Percentiles rank a stretch among this genome's conserved stretches.
Evolutionary conservation across 23 tunicate species (phyloP).

Genomic region (Ciona savignyi): DNA sequence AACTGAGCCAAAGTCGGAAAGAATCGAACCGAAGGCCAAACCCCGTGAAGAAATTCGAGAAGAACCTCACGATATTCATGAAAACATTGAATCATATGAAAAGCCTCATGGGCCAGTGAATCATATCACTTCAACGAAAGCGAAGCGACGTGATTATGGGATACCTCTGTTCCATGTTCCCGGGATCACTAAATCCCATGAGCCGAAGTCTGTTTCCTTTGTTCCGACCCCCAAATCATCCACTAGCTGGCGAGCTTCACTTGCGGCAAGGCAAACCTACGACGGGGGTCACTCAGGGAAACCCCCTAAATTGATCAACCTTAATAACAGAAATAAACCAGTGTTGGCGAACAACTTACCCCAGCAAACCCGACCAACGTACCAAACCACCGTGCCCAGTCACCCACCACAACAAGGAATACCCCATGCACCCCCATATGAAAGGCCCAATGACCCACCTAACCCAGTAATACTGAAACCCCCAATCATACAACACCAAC

Average conservation of each 20-base stretch:
- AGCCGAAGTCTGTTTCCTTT: conserved; percentile 22
- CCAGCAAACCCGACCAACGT: not conserved
- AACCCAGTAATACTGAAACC: not conserved
- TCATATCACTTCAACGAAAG: not conserved
- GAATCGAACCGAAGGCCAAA: not conserved
- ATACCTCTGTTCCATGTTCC: conserved; percentile 59
- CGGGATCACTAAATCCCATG: conserved; percentile 48
- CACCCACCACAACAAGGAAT: not conserved
- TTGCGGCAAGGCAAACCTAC: conserved; percentile 5
- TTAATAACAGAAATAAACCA: not conserved
- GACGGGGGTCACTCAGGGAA: not conserved
- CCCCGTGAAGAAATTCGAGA: not conserved
- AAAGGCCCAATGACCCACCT: not conserved
- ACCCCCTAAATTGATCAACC: conserved; percentile 11
- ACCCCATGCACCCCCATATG: not conserved
- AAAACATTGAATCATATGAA: not conserved
- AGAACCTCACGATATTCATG: not conserved
- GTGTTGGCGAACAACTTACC: not conserved
- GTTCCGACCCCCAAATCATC: conserved; percentile 21
- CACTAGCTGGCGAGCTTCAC: conserved; percentile 41
- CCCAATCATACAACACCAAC: conserved; percentile 5
- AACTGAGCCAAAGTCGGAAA: not conserved
- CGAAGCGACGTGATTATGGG: conserved; percentile 5
- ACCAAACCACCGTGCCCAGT: not conserved
- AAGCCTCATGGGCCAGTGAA: not conserved